Evolutionary conservation across 1,140 invertebrate genomes (phyloP), one percentile per base, ranked within the genome.

Genomic region (Rhopalosiphum padi): DNA sequence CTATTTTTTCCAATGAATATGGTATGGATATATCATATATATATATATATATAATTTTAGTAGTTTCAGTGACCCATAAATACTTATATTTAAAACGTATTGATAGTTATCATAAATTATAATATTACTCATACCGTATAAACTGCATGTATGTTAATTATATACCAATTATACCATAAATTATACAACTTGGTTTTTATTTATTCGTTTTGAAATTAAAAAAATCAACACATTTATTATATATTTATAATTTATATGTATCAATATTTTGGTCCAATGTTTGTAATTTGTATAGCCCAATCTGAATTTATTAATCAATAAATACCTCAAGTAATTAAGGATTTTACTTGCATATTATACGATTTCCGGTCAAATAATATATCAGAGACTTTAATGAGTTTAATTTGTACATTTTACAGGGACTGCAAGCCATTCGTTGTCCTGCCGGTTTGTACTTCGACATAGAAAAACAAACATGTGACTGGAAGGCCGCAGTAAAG

Each of bases 391-490:
- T 18, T 51, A 51, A 51, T 68, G 60, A 30, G 60, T 68, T 68
- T 18, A 51, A 51, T 51, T 6, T 89, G 23, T n/a, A 68, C n/a
- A 25, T 60, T 68, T 94, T 93, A 51, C 95, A 98, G 97, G 98
- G 98, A 94, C 96, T 99, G 51, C 98, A 99, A 96, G 98, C 98
- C 37, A 98, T 99, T 94, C 96, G 98, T 95, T 99, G 98, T 95
- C 98, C 98, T 35, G 98, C 98, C 90, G 98, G 98, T 95, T 96
- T 99, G 93, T 98, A 97, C 95, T 99, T 99, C 95, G 98, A 99
- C 95, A 98, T 99, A 94, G 98, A 99, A 95, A 98, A 99, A 95
- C 98, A 99, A 95, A 99, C 98, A 7, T 99, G 98, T 95, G 98
- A 99, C 95, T 99, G 98, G 98, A 99, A 98, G 95, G 97, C 97